Conservation (phyloP, 2,113 vertebrate species). For the Probosciger aterrimus region DNA sequence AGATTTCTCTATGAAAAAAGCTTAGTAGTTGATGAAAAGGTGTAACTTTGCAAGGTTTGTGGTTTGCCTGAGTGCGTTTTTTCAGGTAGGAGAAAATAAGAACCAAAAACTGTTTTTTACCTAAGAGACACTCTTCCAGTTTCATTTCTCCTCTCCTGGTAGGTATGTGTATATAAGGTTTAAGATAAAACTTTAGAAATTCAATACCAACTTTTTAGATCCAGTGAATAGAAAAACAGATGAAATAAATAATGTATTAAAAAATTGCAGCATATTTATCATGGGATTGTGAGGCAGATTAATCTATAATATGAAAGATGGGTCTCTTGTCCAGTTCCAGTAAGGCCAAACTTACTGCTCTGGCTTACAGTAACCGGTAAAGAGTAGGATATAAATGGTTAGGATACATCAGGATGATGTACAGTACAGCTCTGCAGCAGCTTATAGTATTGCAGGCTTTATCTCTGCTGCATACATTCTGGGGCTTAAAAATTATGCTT, state of each 20-base stretch:
- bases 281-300: neutral
- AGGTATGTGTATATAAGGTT: neutral
- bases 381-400: neutral
- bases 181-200: neutral
- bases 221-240: neutral
- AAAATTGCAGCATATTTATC: neutral
- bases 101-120: neutral
- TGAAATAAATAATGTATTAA: constrained; percentile 15
- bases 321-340: constrained; percentile 26
- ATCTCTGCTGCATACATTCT: neutral
- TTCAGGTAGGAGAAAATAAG: neutral
- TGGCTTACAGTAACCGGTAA: constrained; percentile 26
- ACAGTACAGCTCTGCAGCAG: neutral
- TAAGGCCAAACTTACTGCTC: neutral
- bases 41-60: neutral
- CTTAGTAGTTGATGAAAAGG: neutral
- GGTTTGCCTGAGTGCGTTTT: neutral
- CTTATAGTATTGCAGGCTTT: neutral
- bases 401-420: constrained; percentile 11
- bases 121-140: neutral
- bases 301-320: constrained; percentile 39
- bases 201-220: neutral
- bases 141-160: neutral
- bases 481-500: constrained; percentile 21
- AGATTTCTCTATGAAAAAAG: neutral